These are phyloP conservation scores for Lycocerus yunnanus DNA, from an alignment of 2,888 invertebrate genomes.

Conservation along the genomic window DNA sequence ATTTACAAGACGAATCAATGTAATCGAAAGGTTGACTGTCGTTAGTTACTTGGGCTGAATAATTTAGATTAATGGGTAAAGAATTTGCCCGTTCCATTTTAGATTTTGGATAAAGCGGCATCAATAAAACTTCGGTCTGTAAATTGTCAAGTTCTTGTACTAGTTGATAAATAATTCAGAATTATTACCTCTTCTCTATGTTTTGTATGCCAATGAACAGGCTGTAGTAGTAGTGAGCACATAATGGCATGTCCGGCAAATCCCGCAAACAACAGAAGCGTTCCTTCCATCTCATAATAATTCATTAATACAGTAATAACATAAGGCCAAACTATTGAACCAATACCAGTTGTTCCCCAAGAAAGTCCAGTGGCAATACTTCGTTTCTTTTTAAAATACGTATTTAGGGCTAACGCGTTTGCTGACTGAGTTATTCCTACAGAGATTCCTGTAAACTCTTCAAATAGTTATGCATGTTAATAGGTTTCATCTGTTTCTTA, in stretches of 20 bases:
- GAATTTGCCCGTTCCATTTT: not conserved
- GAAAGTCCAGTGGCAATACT: slow-evolving; percentile 72
- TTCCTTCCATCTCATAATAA: slow-evolving; percentile 67
- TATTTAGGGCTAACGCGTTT: slow-evolving; percentile 72
- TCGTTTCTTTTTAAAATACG: slow-evolving; percentile 72
- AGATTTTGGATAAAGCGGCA: not conserved
- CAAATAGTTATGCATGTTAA: too few species aligned
- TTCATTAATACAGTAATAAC: slow-evolving; percentile 67
- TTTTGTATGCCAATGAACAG: slow-evolving; percentile 74
- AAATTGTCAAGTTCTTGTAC: too few species aligned
- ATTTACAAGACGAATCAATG: not conserved
- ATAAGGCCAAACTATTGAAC: slow-evolving; percentile 74
- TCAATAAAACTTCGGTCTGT: not conserved
- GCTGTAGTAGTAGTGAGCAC: slow-evolving; percentile 71
- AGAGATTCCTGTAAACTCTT: slow-evolving; percentile 59
- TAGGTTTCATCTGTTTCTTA: slow-evolving; percentile 53
- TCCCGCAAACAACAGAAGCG: slow-evolving; percentile 68
- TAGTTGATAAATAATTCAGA: fast-evolving
- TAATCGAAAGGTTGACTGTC: not conserved
- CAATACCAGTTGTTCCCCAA: slow-evolving; percentile 73
- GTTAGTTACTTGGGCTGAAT: too few species aligned
- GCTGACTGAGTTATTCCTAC: slow-evolving; percentile 71
- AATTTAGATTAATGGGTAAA: not conserved
- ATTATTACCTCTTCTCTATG: slow-evolving; percentile 42
- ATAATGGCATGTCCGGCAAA: slow-evolving; percentile 71